Evolutionary conservation across 2,888 invertebrate species (phyloP).

Genomic region (Thera britannica): DNA sequence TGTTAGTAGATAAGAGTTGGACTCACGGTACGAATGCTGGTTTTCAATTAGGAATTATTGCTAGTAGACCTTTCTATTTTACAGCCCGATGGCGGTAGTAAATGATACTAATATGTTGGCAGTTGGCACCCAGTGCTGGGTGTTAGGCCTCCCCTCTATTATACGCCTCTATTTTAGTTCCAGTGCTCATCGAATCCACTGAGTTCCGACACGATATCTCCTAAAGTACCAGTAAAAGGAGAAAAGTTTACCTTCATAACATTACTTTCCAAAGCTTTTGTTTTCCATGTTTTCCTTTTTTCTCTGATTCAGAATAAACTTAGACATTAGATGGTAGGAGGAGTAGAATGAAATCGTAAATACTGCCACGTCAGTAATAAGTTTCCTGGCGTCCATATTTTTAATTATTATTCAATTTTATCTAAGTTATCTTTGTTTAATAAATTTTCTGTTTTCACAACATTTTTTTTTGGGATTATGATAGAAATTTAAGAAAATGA

Average conservation of each 20-base stretch:
- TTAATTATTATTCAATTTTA: background rate
- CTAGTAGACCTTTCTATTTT: background rate
- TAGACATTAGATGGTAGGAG: slow-evolving; percentile 59
- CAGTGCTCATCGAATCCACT: no score
- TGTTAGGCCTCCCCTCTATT: no score
- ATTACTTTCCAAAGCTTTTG: slow-evolving; percentile 19
- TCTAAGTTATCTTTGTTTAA: slow-evolving; percentile 3
- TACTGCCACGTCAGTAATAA: slow-evolving; percentile 53
- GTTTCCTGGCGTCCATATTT: slow-evolving; percentile 50
- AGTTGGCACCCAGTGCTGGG: no score
- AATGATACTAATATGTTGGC: no score
- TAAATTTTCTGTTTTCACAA: slow-evolving; percentile 2
- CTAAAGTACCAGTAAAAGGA: no score
- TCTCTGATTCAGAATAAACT: slow-evolving; percentile 53
- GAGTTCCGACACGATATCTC: no score
- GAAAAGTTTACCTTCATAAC: slow-evolving; percentile 3
- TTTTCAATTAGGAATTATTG: no score
- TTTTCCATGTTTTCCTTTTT: slow-evolving; percentile 34
- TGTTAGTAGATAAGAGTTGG: no score
- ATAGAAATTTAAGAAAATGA: background rate
- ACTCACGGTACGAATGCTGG: no score
- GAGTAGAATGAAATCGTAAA: slow-evolving; percentile 59
- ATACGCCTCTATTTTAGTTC: no score
- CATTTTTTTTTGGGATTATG: slow-evolving; percentile 21
- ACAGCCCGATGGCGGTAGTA: background rate